Evolutionary conservation across 2,797 vertebrate genomes (phyloP), one percentile per base, ranked within the genome.

Genomic region (Sebastes variabilis): DNA sequence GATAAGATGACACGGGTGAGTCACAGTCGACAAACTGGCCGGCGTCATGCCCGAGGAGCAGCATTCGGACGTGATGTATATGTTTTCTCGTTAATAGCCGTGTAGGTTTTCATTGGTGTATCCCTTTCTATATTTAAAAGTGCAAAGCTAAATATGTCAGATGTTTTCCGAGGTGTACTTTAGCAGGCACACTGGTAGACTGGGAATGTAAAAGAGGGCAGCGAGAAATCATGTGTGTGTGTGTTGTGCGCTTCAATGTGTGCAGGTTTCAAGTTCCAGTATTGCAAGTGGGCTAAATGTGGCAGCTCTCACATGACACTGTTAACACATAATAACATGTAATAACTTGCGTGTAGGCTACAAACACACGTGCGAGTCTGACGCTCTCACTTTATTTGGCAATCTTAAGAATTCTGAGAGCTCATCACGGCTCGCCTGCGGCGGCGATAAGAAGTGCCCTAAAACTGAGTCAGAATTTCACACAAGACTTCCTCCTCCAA

Each of bases 271-370:
- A 69, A 52, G 77, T 93, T 92, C 66, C 85, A 79, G 72, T 24
- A 49, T 75, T 71, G 80, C 87, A 71, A 84, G 79, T 72, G 36
- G 73, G 79, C 84, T 79, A 70, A 88, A 82, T 82, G 79, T 80
- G 42, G 83, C 76, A 22, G 59, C 68, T 81, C 85, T 90, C 92
- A 86, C 67, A 88, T 93, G 87, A 93, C 90, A 87, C 85, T 83
- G 80, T 92, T 91, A 92, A 93, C 91, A 91, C 88, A 86, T 91
- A 87, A 89, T 88, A 90, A 90, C 80, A 46, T 46, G 64, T 27
- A 46, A 55, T 16, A 65, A 81, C 52, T 83, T 75, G 36, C 67
- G 88, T 70, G 72, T 68, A 9, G 36, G 62, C 62, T 38, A 86
- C 82, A 92, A 92, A 91, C 92, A 88, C 83, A 83, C 61, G 29